Evolutionary conservation across 1,140 invertebrate genomes (phyloP), one percentile per base, ranked within the genome.

Genomic region (Saccostrea echinata): DNA sequence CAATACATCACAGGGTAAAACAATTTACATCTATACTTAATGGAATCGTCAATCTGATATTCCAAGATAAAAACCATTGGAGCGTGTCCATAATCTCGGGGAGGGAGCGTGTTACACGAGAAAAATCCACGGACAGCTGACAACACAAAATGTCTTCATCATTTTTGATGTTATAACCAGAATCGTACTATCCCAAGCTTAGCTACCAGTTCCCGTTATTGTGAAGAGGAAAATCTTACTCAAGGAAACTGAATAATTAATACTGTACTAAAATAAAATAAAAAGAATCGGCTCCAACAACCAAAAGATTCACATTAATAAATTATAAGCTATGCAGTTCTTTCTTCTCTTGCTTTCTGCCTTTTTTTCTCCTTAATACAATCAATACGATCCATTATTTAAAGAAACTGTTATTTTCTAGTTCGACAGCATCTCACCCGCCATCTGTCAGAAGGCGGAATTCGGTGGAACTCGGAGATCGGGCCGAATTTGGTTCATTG

Each of bases 301-400:
- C 35, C 35, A 83, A 24, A 33, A 53, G 35, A 83, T 53, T 35
- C 12, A 21, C 51, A 51, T 83, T n/a, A 83, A 83, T 83, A 83
- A 83, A 83, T 51, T 83, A 83, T 83, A 83, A 83, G 81, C 81
- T 33, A 57, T 61, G 83, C 51, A 33, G 55, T 21, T 61, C 52
- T 84, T 84, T 84, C 30, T 84, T 84, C 52, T n/a, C 27, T 30
- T 53, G 81, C 21, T 83, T 53, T n/a, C 81, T 52, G 43, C 18
- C n/a, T 83, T 84, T 55, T 84, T 84, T 84, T 83, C 52, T 84
- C 18, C 51, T 27, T 83, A 83, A 83, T 83, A 24, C n/a, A 84
- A 61, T 84, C 83, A 61, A 84, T 84, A 84, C 16, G 30, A 61
- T 61, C 30, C 43, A 53, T 33, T 84, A 84, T 84, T 84, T 84